Conservation (phyloP, 1,140 invertebrate species). For the Drosophila rufa region DNA sequence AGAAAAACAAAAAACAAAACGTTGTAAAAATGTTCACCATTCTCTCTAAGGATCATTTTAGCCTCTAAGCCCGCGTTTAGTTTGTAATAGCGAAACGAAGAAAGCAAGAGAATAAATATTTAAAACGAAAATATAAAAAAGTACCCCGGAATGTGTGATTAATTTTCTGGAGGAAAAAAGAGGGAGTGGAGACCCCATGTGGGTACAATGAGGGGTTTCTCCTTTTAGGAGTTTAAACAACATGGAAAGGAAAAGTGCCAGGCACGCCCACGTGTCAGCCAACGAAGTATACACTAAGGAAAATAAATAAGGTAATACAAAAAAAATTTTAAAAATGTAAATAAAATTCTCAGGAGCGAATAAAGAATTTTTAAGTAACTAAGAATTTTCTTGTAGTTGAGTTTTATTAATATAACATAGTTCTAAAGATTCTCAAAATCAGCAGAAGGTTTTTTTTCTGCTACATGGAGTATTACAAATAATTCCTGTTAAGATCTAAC, state of each 20-base stretch:
- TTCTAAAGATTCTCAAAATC: no score
- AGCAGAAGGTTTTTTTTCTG: no score
- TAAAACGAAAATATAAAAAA: conserved; percentile 39
- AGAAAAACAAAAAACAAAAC: not conserved
- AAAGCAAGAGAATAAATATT: conserved; percentile 71
- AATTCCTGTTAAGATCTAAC: no score
- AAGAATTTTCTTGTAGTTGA: not conserved
- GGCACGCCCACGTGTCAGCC: conserved; percentile 43
- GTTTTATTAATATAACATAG: no score
- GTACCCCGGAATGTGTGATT: conserved; percentile 47
- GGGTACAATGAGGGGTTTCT: not conserved
- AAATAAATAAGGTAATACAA: conserved; percentile 1
- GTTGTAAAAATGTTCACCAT: conserved; percentile 65
- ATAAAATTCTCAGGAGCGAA: no score
- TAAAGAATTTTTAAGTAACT: not conserved
- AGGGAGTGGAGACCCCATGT: conserved; percentile 17
- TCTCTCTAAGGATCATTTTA: conserved; percentile 21
- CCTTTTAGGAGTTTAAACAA: conserved; percentile 19
- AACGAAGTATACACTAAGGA: not conserved
- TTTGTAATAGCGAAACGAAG: conserved; percentile 77
- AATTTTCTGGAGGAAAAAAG: conserved; percentile 36
- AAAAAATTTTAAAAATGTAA: not conserved
- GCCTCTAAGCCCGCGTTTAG: conserved; percentile 52
- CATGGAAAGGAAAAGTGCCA: conserved; percentile 53
- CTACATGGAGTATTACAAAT: no score